Base-by-base conservation (phyloP, 2,113 vertebrate genomes). In the Etheostoma cragini region DNA sequence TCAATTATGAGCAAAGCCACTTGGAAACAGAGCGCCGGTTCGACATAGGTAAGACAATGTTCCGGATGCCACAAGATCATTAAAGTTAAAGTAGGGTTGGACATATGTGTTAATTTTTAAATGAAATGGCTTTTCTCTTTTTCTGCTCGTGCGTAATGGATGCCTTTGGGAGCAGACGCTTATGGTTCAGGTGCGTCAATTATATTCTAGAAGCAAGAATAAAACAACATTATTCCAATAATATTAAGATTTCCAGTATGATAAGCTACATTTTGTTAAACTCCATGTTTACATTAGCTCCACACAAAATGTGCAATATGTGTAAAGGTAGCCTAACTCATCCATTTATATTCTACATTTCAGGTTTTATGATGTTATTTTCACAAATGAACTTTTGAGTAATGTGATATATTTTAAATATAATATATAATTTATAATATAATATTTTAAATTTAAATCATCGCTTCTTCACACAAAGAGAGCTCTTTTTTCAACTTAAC, bases 131-230 rank as follows among this genome's bases (percentile, higher is more conserved):
- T 66, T 62, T 46, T 70, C 49, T 65, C 13, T 35, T 54, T 65
- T 12, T 10, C 53, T 52, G 57, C 38, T 22, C 22, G 76, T 82
- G 90, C 86, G 80, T 89, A 83, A 85, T 71, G 84, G 87, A 80
- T 45, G 84, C 68, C 6, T 26, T 13, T 46, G 52, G 76, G 50
- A 60, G 52, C 47, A 81, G 80, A 83, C 66, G 74, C 74, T 10
- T 81, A 0, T 22, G 81, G 17, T 77, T 87, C 84, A 92, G 87
- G 90, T 91, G 90, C 81, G 84, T 81, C 81, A 74, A 6, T 80
- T 24, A 19, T 53, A 60, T 50, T 30, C 14, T 8, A 33, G 35
- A 50, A 52, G 35, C 45, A 15, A 21, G 1, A 19, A 30, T 3
- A 33, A 77, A 26, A 61, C 14, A 16, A 1, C 52, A 72, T 56